A percentile compares a stretch with the other conserved stretches of the same genome.
phyloP scores from a whole-genome alignment of 2,113 vertebrate species.

The Ophiodon elongatus region DNA sequence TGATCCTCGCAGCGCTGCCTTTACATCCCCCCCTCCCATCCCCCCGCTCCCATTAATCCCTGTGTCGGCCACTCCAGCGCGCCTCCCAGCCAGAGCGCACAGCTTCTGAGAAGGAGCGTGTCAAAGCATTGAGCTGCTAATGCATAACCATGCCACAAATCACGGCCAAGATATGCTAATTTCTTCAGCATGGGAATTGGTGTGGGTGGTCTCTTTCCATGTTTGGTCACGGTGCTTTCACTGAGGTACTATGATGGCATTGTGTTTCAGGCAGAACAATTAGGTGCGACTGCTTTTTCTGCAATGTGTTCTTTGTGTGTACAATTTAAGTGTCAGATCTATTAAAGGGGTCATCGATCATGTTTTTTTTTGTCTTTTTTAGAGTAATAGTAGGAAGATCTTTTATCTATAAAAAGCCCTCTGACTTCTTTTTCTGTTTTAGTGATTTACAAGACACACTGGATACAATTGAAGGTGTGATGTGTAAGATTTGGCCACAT shows the following conservation, averaged over 20 bases:
- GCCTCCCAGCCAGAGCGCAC: constrained; percentile 62
- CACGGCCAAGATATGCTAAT: constrained; percentile 76
- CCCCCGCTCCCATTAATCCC: constrained; percentile 80
- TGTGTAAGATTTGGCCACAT: neutral
- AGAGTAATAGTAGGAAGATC: neutral
- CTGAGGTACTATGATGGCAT: neutral
- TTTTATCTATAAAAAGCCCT: neutral
- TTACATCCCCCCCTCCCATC: constrained; percentile 11
- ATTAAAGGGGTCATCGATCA: neutral
- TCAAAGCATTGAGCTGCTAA: constrained; percentile 79
- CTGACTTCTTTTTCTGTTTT: neutral
- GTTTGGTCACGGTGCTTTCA: constrained; percentile 59
- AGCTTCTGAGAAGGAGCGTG: constrained; percentile 73
- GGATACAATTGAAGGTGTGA: neutral
- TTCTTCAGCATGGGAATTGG: constrained; percentile 57
- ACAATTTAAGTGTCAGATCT: neutral
- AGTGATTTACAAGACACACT: neutral
- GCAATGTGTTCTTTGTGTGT: neutral
- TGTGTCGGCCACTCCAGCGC: constrained; percentile 82
- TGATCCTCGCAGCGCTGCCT: constrained; percentile 50
- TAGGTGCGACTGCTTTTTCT: neutral
- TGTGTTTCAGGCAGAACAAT: neutral
- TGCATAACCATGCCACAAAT: constrained; percentile 77
- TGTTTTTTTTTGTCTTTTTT: neutral
- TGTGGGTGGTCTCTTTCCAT: constrained; percentile 69